Evolutionary conservation across 2,797 vertebrate species (phyloP).

Genomic region (Gobio occitaniae): DNA sequence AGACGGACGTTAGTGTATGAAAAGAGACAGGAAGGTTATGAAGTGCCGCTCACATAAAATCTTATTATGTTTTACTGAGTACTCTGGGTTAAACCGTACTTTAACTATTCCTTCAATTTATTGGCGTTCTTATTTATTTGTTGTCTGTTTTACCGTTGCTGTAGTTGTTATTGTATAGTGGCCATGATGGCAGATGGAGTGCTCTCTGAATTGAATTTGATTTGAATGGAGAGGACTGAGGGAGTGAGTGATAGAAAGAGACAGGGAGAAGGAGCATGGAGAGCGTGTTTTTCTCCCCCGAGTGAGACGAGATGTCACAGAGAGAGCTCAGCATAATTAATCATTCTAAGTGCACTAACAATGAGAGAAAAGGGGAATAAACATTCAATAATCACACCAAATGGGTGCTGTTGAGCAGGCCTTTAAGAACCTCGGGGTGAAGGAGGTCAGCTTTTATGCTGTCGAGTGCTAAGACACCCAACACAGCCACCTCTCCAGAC

Average conservation of each 20-base stretch:
- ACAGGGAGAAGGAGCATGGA: conserved; percentile 58
- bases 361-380: conserved; percentile 71
- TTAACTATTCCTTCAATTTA: conserved; percentile 52
- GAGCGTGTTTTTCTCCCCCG: conserved; percentile 65
- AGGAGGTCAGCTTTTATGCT: conserved; percentile 26
- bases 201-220: conserved; percentile 70
- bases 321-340: conserved; percentile 66
- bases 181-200: conserved; percentile 61
- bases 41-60: conserved; percentile 27
- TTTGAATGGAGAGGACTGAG: conserved; percentile 73
- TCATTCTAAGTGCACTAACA: conserved; percentile 70
- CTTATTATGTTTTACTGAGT: conserved; percentile 42
- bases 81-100: conserved; percentile 10
- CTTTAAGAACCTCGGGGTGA: conserved; percentile 40
- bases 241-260: conserved; percentile 66
- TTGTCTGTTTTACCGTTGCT: conserved; percentile 59
- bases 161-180: conserved; percentile 52
- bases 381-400: conserved; percentile 61
- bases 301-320: conserved; percentile 67
- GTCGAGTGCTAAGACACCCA: background rate
- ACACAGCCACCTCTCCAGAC: conserved; percentile 15
- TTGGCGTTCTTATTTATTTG: conserved; percentile 58
- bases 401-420: conserved; percentile 14
- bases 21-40: conserved; percentile 24
- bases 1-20: conserved; percentile 32